phyloP scores from a whole-genome alignment of 2,113 vertebrate species.

The Mola mola region DNA sequence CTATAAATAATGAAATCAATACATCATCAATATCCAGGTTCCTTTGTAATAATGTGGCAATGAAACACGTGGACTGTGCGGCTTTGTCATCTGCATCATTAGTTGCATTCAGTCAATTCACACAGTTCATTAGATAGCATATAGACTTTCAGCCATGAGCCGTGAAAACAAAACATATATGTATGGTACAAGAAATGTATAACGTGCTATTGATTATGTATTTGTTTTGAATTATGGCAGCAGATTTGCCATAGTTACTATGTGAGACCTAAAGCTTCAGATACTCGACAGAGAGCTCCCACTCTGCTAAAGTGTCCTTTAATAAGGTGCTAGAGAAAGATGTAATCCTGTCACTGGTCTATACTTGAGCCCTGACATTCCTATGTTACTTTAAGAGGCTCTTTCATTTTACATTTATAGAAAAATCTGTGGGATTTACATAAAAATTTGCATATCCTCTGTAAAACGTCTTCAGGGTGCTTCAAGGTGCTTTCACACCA shows the following conservation, averaged over 20 bases:
- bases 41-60: constrained; percentile 52
- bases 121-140: constrained; percentile 51
- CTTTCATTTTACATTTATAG: too few relatives aligned
- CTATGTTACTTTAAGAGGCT: neutral
- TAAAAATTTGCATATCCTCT: too few relatives aligned
- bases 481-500: too few relatives aligned
- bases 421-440: too few relatives aligned
- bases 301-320: neutral
- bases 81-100: constrained; percentile 53
- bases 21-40: constrained; percentile 56
- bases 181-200: constrained; percentile 13
- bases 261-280: neutral
- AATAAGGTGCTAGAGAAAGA: neutral
- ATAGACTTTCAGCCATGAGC: constrained; percentile 49
- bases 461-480: too few relatives aligned
- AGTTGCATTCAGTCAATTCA: constrained; percentile 51
- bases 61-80: constrained; percentile 36
- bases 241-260: neutral
- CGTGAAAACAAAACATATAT: constrained; percentile 24
- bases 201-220: constrained; percentile 6
- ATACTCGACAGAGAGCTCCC: neutral
- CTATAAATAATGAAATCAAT: constrained; percentile 61
- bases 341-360: neutral
- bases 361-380: neutral
- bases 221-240: constrained; percentile 4